phyloP scores from a whole-genome alignment of 2,797 vertebrate genomes.

The Merluccius polli region DNA sequence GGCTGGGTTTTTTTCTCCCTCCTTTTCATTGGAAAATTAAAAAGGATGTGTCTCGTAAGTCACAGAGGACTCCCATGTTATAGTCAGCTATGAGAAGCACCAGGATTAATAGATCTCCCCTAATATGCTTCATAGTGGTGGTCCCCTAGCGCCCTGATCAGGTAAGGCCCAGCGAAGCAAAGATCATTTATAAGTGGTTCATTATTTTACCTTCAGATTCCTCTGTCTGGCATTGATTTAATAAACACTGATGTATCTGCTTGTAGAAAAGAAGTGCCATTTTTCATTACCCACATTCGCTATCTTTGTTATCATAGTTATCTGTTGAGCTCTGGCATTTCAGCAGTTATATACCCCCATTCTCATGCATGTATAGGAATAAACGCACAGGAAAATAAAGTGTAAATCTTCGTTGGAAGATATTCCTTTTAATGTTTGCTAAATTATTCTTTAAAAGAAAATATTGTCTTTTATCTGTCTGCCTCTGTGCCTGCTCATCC shows the following conservation, averaged over 20 bases:
- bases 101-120: slow-evolving; percentile 77
- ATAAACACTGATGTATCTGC: slow-evolving; percentile 87
- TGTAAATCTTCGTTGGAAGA: slow-evolving; percentile 50
- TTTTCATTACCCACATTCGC: slow-evolving; percentile 73
- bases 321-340: slow-evolving; percentile 70
- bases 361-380: slow-evolving; percentile 49
- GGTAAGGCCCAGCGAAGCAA: slow-evolving; percentile 79
- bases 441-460: slow-evolving; percentile 54
- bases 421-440: slow-evolving; percentile 63
- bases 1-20: slow-evolving; percentile 28
- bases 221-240: slow-evolving; percentile 87
- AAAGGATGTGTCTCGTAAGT: slow-evolving; percentile 71
- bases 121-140: slow-evolving; percentile 72
- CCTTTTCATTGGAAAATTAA: slow-evolving; percentile 70
- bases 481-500: slow-evolving; percentile 37
- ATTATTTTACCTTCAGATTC: slow-evolving; percentile 90
- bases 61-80: slow-evolving; percentile 76
- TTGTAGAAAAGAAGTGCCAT: slow-evolving; percentile 82
- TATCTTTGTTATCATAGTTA: slow-evolving; percentile 72
- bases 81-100: slow-evolving; percentile 73
- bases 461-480: slow-evolving; percentile 51
- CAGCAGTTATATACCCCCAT: slow-evolving; percentile 51
- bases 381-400: slow-evolving; percentile 23
- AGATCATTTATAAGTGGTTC: slow-evolving; percentile 91
- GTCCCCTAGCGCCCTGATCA: slow-evolving; percentile 75